Evolutionary conservation across 2,888 invertebrate species (phyloP), one percentile per base, ranked within the genome.

Genomic region (Phytoseiulus persimilis): DNA sequence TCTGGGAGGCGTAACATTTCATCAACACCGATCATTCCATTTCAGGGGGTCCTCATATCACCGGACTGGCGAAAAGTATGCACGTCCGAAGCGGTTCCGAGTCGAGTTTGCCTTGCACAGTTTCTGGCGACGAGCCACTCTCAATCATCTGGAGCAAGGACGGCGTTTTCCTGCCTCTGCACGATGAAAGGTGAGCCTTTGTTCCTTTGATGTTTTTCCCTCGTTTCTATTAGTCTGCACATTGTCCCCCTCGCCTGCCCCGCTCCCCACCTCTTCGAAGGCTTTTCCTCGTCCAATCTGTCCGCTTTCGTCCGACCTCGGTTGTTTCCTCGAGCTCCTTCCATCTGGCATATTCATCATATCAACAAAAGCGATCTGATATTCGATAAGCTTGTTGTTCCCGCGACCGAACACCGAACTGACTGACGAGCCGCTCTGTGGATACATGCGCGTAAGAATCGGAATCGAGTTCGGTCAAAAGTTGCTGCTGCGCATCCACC

Each of bases 141-240:
- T 94, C 94, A n/a, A 94, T 97, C 90, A 94, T 95, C 89, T 98
- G 98, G 98, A 95, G 95, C 90, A 96, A 96, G 93, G 96, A 97
- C 93, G 96, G 97, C 23, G 94, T 94, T 83, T 92, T 92, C 92
- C 90, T 93, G 28, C 84, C 32, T 11, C 23, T 83, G 32, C 94
- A 92, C 91, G 90, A 91, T 0, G 91, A 91, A 89, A 87, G 87
- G 87, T 87, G 6, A 39, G 87, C 65, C 18, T 18, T 65, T 39
- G 5, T 39, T 9, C 39, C 9, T 9, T 39, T 9, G 3, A 6
- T 9, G 39, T 39, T 39, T 9, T 39, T 65, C 18, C 65, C 14
- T 23, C 65, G 2, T 14, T 46, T 46, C 46, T 14, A 11, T 46
- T 46, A 11, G 46, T 46, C 28, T 23, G 2, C 18, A 6, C 65